Conservation (phyloP, 2,113 vertebrate genomes). For the Rhinichthys klamathensis region DNA sequence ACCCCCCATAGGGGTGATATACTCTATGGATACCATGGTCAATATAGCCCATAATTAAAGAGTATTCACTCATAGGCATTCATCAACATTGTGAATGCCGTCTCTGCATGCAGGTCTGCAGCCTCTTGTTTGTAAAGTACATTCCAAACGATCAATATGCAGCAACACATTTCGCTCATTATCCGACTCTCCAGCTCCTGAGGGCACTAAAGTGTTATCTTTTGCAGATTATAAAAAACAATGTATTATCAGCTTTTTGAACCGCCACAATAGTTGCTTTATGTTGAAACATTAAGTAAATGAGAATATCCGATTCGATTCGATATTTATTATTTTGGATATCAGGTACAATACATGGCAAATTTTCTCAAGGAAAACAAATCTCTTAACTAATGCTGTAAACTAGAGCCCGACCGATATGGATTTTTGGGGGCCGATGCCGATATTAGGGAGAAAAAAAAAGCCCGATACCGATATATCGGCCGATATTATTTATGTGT, state of each 20-base stretch:
- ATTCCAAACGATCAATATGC: slow-evolving; percentile 41
- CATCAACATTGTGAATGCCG: background rate
- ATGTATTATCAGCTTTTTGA: background rate
- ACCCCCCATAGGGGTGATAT: background rate
- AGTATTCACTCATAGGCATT: slow-evolving; percentile 2
- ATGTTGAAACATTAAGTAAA: background rate
- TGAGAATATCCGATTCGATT: too few species aligned
- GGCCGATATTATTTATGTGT: too few species aligned
- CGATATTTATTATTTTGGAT: too few species aligned
- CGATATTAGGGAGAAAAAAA: too few species aligned
- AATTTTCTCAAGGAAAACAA: too few species aligned
- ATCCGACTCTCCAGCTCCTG: slow-evolving; percentile 5
- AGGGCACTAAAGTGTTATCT: background rate
- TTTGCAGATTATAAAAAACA: background rate
- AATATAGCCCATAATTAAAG: background rate
- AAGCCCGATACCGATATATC: too few species aligned
- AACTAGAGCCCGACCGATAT: too few species aligned
- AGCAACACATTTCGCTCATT: slow-evolving; percentile 12
- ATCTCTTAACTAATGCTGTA: too few species aligned
- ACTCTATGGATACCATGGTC: background rate
- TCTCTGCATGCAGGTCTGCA: background rate
- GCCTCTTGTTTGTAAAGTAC: slow-evolving; percentile 15
- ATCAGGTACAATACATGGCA: too few species aligned
- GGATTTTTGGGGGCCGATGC: too few species aligned
- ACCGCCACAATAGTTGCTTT: background rate